These are phyloP conservation scores for Naja naja DNA, from an alignment of 2,113 vertebrate genomes.

Conservation along the genomic window DNA sequence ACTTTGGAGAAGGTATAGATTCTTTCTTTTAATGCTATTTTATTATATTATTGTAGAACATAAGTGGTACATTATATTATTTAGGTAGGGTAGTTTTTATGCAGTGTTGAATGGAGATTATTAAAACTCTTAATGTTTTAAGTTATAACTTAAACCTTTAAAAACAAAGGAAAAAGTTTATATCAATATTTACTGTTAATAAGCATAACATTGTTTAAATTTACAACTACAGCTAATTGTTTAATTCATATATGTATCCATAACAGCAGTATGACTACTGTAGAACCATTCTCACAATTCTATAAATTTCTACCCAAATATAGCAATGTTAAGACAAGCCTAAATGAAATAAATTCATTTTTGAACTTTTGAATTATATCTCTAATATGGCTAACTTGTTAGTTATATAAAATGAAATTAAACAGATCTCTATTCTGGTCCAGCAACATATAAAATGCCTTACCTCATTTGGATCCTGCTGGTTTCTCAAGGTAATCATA, in stretches of 20 bases:
- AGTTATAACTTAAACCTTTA: not conserved
- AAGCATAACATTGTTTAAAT: not conserved
- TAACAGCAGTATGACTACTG: not conserved
- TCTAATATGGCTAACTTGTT: not conserved
- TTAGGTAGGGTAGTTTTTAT: not conserved
- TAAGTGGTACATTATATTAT: not conserved
- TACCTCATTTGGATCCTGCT: conserved; percentile 85
- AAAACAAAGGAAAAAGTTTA: not conserved
- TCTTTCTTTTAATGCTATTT: not conserved
- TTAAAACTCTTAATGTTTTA: not conserved
- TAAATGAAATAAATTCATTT: not conserved
- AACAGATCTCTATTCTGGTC: not conserved
- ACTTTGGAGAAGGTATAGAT: not conserved
- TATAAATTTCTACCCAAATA: not conserved
- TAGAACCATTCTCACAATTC: not conserved
- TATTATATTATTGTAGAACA: not conserved
- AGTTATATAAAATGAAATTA: not conserved
- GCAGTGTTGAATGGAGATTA: not conserved
- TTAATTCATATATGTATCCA: not conserved
- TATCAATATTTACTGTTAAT: not conserved
- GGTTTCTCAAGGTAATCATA: conserved; percentile 81
- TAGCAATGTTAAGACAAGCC: not conserved
- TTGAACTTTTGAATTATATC: not conserved
- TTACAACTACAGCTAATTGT: not conserved
- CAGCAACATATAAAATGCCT: conserved; percentile 44